These are phyloP conservation scores for Drosophila histrio DNA, from an alignment of 2,888 invertebrate genomes.

Conservation along the genomic window DNA sequence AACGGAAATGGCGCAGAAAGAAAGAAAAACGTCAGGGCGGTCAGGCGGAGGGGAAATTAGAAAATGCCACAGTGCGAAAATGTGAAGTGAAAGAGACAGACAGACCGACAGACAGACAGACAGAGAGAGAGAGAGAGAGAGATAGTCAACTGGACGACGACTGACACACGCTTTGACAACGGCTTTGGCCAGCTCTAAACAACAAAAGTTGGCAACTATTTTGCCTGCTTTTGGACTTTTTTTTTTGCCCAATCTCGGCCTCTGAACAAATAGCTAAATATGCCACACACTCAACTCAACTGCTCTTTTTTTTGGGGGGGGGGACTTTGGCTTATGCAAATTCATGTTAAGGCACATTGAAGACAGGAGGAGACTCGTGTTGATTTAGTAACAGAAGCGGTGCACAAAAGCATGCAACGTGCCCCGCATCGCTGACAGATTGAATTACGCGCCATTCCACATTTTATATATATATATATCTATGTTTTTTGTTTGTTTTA, in stretches of 20 bases:
- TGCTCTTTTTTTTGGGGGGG: too few species aligned
- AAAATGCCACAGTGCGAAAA: conserved; percentile 68
- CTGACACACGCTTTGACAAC: conserved; percentile 27
- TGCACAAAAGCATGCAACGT: conserved; percentile 54
- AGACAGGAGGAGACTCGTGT: conserved; percentile 46
- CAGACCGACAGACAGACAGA: too few species aligned
- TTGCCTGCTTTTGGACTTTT: neutral
- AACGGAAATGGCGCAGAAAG: conserved; percentile 76
- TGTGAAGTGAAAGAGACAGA: neutral
- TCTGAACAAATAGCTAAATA: conserved; percentile 54
- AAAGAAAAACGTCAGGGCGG: conserved; percentile 56
- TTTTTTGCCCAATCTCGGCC: conserved; percentile 37
- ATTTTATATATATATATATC: conserved; percentile 20
- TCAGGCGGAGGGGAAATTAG: conserved; percentile 65
- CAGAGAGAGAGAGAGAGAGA: conserved; percentile 17
- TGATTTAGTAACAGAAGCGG: conserved; percentile 70
- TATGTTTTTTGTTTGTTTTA: neutral
- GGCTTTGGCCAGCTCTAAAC: conserved; percentile 19
- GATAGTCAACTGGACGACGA: conserved; percentile 25
- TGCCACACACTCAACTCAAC: conserved; percentile 35
- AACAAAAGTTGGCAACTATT: conserved; percentile 41
- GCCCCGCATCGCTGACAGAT: conserved; percentile 55
- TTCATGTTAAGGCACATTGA: conserved; percentile 40
- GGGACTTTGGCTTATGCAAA: conserved; percentile 50
- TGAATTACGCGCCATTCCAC: conserved; percentile 62